These are phyloP conservation scores for Lymantria monacha DNA, from an alignment of 2,888 invertebrate species.

Conservation along the genomic window DNA sequence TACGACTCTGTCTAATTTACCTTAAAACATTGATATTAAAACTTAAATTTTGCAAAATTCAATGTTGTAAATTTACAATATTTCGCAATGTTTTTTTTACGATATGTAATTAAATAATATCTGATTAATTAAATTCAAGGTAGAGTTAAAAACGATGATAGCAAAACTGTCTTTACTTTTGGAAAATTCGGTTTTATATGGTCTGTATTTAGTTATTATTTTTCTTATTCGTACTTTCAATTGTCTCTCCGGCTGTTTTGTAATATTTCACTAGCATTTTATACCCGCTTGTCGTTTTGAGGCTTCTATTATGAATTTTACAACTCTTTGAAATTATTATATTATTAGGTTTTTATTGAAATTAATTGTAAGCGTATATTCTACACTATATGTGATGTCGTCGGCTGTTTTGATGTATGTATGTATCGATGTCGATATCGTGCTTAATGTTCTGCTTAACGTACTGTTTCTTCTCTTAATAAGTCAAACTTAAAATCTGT, in stretches of 20 bases:
- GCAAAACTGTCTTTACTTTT: conserved; percentile 21
- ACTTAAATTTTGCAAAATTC: conserved; percentile 9
- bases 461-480: conserved; percentile 20
- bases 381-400: conserved; percentile 24
- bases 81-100: conserved; percentile 7
- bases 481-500: conserved; percentile 15
- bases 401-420: conserved; percentile 22
- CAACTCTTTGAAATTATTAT: conserved; percentile 7
- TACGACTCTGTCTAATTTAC: conserved; percentile 30
- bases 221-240: conserved; percentile 15
- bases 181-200: conserved; percentile 29
- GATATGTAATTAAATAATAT: conserved; percentile 7
- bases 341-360: conserved; percentile 20
- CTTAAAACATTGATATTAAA: conserved; percentile 22
- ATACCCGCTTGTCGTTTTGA: conserved; percentile 14
- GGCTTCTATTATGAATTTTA: conserved; percentile 35
- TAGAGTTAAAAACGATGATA: conserved; percentile 39
- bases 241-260: conserved; percentile 35
- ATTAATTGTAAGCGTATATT: conserved; percentile 16
- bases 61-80: conserved; percentile 11
- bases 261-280: conserved; percentile 24
- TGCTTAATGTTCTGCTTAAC: conserved; percentile 24
- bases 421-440: conserved; percentile 15
- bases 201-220: conserved; percentile 45
- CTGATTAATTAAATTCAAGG: conserved; percentile 34